Evolutionary conservation across 35 echinoderm and acorn worm species (phyloP).

Genomic region (Amphiura filiformis): DNA sequence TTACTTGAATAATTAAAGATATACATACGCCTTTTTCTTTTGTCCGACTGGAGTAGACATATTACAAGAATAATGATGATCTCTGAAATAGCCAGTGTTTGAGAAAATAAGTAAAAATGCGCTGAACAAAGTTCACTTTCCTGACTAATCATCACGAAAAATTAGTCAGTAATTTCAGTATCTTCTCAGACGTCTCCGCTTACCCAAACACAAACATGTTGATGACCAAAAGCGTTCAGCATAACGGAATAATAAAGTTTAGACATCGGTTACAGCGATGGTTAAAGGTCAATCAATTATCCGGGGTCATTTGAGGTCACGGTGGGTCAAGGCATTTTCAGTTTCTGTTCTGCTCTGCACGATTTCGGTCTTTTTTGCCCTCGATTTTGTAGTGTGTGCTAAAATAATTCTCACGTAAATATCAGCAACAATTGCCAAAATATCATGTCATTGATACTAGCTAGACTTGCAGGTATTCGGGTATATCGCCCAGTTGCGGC

Average conservation of each 20-base stretch:
- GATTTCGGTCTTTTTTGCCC: no score
- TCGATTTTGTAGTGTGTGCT: no score
- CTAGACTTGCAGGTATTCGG: neutral
- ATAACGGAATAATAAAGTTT: neutral
- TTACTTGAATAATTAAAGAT: no score
- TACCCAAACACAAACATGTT: no score
- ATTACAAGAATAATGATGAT: neutral
- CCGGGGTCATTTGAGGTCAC: no score
- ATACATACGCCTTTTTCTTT: neutral
- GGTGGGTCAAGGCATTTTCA: no score
- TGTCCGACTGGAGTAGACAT: neutral
- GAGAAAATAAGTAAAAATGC: neutral
- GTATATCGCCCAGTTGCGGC: neutral
- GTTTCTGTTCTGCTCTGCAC: no score
- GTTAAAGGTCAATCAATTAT: neutral
- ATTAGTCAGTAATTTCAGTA: neutral
- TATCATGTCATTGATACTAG: neutral
- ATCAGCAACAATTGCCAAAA: no score
- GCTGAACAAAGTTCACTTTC: neutral
- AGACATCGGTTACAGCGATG: neutral
- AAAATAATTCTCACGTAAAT: no score
- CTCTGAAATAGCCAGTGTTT: neutral
- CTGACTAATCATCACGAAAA: neutral
- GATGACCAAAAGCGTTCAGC: no score
- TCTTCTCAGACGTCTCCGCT: no score